Base-by-base conservation (phyloP, 2,888 invertebrate species). In the Galeopsomyia nigrocyanea region DNA sequence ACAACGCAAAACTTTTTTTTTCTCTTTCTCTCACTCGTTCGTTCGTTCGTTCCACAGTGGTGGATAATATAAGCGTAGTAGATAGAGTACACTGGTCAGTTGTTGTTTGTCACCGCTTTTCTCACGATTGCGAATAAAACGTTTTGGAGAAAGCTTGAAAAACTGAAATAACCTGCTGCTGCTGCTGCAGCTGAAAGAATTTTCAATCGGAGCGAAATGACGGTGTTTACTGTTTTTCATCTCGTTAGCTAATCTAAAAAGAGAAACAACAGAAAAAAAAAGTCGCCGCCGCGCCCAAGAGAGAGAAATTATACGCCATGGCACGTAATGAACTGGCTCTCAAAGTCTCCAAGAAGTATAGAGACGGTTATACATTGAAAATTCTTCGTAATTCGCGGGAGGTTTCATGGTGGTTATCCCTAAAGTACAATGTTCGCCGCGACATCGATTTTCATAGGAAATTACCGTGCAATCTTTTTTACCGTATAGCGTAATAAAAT, bases 331-430 rank as follows among this genome's bases (percentile, higher is more conserved):
- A 72, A 49, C 22, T 51, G 39, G 55, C 68, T 47, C 16, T 22
- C 14, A 57, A 26, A 50, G 47, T 60, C 49, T 55, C 63, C 53
- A 60, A 72, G 67, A 19, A 47, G 21, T 51, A 58, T 57, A 31
- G 62, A 57, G n/a, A 51, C n/a, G 39, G n/a, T 31, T 64, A 71
- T n/a, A 57, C 63, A 47, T 46, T 2, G 46, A 13, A 46, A 21
- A 57, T 26, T 64, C 53, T 68, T 53, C 51, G 68, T 72, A 68
- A 72, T 72, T 68, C 72, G 26, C 31, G 17, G n/a, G 14, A 9
- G 39, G 39, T 19, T 39, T 1, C 39, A 39, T 39, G 39, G 39
- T 39, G 39, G 39, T 39, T 39, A 39, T 39, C 7, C 58, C 21
- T 47, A 72, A 68, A 72, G 19, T 49, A 72, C 49, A 68, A 72